These are phyloP conservation scores for Gnatocerus cornutus DNA, from an alignment of 2,888 invertebrate genomes.

Conservation along the genomic window DNA sequence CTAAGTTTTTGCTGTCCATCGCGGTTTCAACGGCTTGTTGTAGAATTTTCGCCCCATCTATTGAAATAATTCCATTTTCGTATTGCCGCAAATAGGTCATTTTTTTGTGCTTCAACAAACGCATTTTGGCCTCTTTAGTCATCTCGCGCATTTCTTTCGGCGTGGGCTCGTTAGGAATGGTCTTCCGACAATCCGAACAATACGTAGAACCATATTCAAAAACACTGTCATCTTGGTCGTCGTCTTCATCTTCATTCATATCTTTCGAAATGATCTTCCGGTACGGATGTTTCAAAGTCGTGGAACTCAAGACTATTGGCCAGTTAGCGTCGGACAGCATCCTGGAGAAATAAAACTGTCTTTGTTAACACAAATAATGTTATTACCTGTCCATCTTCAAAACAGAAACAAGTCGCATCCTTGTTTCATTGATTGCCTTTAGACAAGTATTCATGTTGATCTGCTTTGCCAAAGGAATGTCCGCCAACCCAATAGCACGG, in stretches of 20 bases:
- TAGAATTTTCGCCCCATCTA: slow-evolving; percentile 74
- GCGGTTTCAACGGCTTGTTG: slow-evolving; percentile 74
- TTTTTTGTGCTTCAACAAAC: slow-evolving; percentile 77
- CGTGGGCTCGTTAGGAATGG: slow-evolving; percentile 21
- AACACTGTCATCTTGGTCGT: slow-evolving; percentile 2
- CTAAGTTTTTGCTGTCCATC: slow-evolving; percentile 71
- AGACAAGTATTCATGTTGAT: slow-evolving; percentile 36
- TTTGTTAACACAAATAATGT: no score
- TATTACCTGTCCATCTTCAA: slow-evolving; percentile 28
- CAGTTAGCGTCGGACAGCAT: slow-evolving; percentile 25
- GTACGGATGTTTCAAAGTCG: slow-evolving; percentile 26
- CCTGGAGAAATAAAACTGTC: no score
- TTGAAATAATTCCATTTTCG: slow-evolving; percentile 77
- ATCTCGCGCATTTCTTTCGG: slow-evolving; percentile 32
- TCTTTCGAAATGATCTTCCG: background rate
- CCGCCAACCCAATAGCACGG: slow-evolving; percentile 2
- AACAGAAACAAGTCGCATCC: slow-evolving; percentile 4
- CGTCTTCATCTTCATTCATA: background rate
- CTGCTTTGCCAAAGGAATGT: slow-evolving; percentile 2
- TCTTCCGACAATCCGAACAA: slow-evolving; percentile 29
- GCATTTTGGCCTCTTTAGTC: slow-evolving; percentile 73
- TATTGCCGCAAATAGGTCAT: slow-evolving; percentile 79
- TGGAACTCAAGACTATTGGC: slow-evolving; percentile 9
- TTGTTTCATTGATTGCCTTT: slow-evolving; percentile 18
- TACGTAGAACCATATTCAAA: slow-evolving; percentile 11